phyloP scores from a whole-genome alignment of 2,888 invertebrate genomes.

The Harpagoxenus sublaevis region DNA sequence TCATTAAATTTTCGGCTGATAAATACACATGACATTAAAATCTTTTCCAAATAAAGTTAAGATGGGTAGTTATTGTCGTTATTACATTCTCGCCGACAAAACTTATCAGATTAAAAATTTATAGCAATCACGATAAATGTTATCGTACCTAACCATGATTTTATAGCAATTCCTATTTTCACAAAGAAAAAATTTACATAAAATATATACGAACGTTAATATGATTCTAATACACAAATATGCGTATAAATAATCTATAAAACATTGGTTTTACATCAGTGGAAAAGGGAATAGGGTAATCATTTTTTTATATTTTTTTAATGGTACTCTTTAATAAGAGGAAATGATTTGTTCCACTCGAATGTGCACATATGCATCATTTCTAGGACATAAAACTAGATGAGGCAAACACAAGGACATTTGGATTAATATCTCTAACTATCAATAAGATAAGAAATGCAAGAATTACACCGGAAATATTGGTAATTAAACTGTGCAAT shows the following conservation, averaged over 20 bases:
- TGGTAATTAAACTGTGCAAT: constrained; percentile 10
- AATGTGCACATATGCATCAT: constrained; percentile 16
- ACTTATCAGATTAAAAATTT: neutral
- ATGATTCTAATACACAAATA: neutral
- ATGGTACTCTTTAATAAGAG: neutral
- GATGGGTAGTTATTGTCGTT: neutral
- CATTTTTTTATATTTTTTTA: neutral
- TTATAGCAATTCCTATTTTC: neutral
- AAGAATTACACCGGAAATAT: neutral
- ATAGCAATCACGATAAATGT: neutral
- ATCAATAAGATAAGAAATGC: neutral
- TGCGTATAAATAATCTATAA: neutral
- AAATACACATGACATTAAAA: neutral
- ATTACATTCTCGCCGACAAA: neutral
- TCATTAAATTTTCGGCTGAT: constrained; percentile 17
- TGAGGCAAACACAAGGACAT: neutral
- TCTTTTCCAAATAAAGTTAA: neutral
- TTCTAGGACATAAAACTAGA: neutral
- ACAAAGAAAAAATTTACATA: neutral
- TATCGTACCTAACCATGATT: neutral
- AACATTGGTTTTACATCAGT: neutral
- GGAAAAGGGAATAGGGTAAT: neutral
- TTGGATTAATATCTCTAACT: neutral
- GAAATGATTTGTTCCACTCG: constrained; percentile 21
- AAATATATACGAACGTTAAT: neutral